Evolutionary conservation across 2,113 vertebrate species (phyloP).

Genomic region (Baryphthengus martii): DNA sequence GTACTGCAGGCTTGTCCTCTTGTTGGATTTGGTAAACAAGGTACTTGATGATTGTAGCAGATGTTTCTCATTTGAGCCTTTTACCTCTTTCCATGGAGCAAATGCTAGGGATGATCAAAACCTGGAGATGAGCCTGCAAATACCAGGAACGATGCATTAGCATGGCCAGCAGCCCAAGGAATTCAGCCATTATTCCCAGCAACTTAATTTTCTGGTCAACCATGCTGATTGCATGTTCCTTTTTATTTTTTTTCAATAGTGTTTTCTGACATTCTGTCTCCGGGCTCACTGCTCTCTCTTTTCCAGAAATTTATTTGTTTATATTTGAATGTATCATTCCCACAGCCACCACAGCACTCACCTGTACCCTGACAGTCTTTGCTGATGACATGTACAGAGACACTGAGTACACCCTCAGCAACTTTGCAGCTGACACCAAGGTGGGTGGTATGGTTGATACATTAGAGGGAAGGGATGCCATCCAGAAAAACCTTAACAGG

Average conservation of each 20-base stretch:
- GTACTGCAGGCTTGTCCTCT: background rate
- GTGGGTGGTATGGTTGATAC: background rate
- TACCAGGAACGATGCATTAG: background rate
- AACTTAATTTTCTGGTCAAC: background rate
- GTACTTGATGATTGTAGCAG: background rate
- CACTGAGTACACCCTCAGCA: background rate
- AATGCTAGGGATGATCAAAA: constrained; percentile 13
- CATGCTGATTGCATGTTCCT: background rate
- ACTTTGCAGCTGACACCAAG: accelerated
- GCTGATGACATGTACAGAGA: accelerated
- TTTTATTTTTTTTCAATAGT: background rate
- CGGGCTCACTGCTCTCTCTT: background rate
- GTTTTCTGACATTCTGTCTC: background rate
- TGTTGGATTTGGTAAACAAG: constrained; percentile 34
- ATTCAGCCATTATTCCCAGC: background rate
- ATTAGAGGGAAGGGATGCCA: background rate
- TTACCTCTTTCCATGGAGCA: background rate
- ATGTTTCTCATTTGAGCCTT: constrained; percentile 50
- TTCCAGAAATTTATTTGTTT: background rate
- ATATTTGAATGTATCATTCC: background rate
- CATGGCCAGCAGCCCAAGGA: constrained; percentile 1
- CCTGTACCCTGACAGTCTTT: background rate
- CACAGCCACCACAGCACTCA: accelerated
- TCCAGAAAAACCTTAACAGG: background rate
- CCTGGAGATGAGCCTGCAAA: background rate